Evolutionary conservation across 2,888 invertebrate genomes (phyloP).

Genomic region (Synanthedon myopaeformis): DNA sequence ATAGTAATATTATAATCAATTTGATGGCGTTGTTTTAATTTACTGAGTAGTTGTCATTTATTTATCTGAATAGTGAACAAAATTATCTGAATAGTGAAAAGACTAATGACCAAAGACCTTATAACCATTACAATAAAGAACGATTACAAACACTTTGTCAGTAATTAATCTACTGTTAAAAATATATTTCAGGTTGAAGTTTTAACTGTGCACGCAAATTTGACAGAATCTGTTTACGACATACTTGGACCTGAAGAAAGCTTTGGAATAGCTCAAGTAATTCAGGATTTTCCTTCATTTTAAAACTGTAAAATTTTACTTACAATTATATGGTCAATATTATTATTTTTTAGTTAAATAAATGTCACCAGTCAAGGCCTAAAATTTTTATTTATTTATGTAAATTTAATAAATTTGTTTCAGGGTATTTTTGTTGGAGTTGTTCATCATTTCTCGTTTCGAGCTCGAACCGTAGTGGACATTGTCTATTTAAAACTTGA

Average conservation of each 20-base stretch:
- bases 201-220: conserved; percentile 60
- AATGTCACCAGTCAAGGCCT: no score
- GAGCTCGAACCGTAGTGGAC: conserved; percentile 64
- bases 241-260: conserved; percentile 63
- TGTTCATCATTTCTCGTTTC: conserved; percentile 66
- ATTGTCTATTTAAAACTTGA: conserved; percentile 59
- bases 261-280: conserved; percentile 66
- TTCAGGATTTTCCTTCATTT: no score
- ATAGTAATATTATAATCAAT: no score
- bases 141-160: neutral
- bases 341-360: no score
- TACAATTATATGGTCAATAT: no score
- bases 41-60: no score
- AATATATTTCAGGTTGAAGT: conserved; percentile 55
- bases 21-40: no score
- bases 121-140: no score
- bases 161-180: neutral
- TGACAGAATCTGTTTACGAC: conserved; percentile 64
- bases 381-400: neutral
- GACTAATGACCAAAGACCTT: no score
- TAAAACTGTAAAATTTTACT: no score
- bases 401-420: conserved; percentile 14
- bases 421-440: conserved; percentile 66
- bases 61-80: no score
- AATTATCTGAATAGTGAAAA: no score